A percentile compares a stretch with the other conserved stretches of the same genome.
Evolutionary conservation across 2,888 invertebrate species (phyloP).

Genomic region (Dynastes tityus): DNA sequence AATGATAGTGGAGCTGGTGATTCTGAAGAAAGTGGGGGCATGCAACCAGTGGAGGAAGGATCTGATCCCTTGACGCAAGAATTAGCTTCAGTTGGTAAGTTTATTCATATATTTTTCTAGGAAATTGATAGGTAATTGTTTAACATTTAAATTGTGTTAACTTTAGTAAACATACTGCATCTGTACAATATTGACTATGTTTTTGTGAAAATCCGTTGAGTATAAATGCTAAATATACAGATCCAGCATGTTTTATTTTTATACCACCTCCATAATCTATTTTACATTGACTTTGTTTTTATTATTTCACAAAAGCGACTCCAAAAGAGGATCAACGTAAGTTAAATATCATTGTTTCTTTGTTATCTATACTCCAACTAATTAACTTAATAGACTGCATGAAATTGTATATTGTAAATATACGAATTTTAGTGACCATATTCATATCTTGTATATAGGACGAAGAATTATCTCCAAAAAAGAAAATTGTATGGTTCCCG

Average conservation of each 20-base stretch:
- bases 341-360: slow-evolving; percentile 46
- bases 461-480: too few species aligned
- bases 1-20: slow-evolving; percentile 51
- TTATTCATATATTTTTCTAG: not conserved
- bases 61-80: slow-evolving; percentile 70
- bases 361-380: slow-evolving; percentile 32
- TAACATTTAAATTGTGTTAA: not conserved
- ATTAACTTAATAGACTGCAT: slow-evolving; percentile 37
- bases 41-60: slow-evolving; percentile 69
- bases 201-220: too few species aligned
- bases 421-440: too few species aligned
- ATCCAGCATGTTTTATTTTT: too few species aligned
- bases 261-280: not conserved
- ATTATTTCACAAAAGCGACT: slow-evolving; percentile 58
- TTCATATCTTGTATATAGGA: too few species aligned
- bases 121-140: not conserved
- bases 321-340: slow-evolving; percentile 61
- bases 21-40: slow-evolving; percentile 56
- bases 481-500: too few species aligned
- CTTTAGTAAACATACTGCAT: too few species aligned
- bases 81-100: slow-evolving; percentile 67
- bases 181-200: too few species aligned
- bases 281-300: slow-evolving; percentile 35
- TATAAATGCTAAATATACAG: not conserved
- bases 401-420: slow-evolving; percentile 16